Conservation (phyloP, 2,888 invertebrate genomes). For the Synanthedon myopaeformis region DNA sequence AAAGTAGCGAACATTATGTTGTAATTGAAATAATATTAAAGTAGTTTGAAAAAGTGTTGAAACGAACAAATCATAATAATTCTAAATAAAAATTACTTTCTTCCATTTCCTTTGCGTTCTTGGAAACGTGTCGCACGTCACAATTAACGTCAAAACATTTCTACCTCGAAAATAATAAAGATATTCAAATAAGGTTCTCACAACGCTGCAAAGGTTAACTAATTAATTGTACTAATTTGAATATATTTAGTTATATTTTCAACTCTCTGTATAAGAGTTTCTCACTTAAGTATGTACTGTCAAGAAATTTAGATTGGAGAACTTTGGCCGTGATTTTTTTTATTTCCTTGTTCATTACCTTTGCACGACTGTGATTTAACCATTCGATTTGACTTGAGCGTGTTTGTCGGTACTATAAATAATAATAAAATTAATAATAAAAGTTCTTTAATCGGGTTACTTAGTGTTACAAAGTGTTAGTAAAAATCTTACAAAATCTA, state of each 20-base stretch:
- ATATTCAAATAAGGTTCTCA: conserved; percentile 52
- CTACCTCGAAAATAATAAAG: conserved; percentile 30
- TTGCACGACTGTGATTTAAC: too few relatives aligned
- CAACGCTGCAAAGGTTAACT: conserved; percentile 34
- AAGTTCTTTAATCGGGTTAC: too few relatives aligned
- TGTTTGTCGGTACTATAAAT: too few relatives aligned
- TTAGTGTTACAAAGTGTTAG: too few relatives aligned
- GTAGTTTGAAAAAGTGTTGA: not conserved
- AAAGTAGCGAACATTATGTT: not conserved
- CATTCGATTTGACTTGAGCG: too few relatives aligned
- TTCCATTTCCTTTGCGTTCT: conserved; percentile 19
- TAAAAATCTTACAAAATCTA: too few relatives aligned
- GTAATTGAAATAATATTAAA: not conserved
- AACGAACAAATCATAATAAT: not conserved
- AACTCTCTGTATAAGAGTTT: too few relatives aligned
- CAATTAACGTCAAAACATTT: conserved; percentile 45
- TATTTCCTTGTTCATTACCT: too few relatives aligned
- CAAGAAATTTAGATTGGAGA: too few relatives aligned
- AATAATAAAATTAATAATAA: too few relatives aligned
- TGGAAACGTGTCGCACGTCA: conserved; percentile 39
- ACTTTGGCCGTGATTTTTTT: too few relatives aligned
- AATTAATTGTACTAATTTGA: conserved; percentile 37
- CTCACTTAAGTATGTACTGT: too few relatives aligned
- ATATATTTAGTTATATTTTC: not conserved
- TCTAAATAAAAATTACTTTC: conserved; percentile 6